Conservation (phyloP, 2,888 invertebrate genomes). For the Drosophila nigritarsus region DNA sequence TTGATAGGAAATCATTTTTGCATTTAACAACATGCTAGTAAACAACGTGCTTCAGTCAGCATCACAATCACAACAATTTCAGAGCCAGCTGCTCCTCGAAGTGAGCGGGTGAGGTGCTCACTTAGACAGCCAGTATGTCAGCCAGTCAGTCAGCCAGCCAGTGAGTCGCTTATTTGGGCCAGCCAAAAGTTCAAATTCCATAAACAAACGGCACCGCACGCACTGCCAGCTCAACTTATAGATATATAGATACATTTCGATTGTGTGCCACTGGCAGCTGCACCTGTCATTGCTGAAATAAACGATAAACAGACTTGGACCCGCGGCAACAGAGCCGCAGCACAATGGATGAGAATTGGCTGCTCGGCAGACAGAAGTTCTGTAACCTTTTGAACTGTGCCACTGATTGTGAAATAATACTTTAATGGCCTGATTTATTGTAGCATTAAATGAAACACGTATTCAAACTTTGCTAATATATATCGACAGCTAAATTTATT, state of each 20-base stretch:
- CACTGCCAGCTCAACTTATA: constrained; percentile 43
- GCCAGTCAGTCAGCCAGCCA: constrained; percentile 26
- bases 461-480: constrained; percentile 11
- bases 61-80: constrained; percentile 39
- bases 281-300: constrained; percentile 75
- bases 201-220: constrained; percentile 69
- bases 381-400: constrained; percentile 63
- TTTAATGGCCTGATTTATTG: constrained; percentile 46
- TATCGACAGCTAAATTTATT: constrained; percentile 17
- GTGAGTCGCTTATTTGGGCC: constrained; percentile 40
- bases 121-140: constrained; percentile 34
- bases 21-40: constrained; percentile 77
- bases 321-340: constrained; percentile 16
- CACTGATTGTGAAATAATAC: constrained; percentile 53
- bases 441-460: constrained; percentile 24
- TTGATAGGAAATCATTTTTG: constrained; percentile 80
- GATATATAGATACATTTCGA: constrained; percentile 46
- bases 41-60: constrained; percentile 56
- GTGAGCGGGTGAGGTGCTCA: constrained; percentile 40
- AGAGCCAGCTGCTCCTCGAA: constrained; percentile 48
- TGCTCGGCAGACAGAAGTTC: constrained; percentile 58
- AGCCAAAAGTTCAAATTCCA: constrained; percentile 72
- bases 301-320: constrained; percentile 73
- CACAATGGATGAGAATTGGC: constrained; percentile 67
- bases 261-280: constrained; percentile 71